These are phyloP conservation scores for Eonycteris spelaea DNA, from an alignment of 2,113 vertebrate genomes.

Conservation along the genomic window DNA sequence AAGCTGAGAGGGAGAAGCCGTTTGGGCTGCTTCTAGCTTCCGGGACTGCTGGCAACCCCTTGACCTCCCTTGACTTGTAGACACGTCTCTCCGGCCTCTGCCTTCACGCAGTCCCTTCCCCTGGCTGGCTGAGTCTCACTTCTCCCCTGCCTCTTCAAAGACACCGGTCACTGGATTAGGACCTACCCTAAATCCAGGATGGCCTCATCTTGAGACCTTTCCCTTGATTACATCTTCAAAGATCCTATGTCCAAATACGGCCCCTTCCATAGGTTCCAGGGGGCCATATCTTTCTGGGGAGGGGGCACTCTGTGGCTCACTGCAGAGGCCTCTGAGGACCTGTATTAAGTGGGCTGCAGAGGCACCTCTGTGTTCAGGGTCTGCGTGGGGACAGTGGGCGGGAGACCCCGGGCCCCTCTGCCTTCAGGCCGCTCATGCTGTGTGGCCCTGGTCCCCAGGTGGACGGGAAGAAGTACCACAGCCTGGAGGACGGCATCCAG, in stretches of 20 bases:
- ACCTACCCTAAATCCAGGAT: no score
- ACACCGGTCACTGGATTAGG: neutral
- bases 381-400: fast-evolving
- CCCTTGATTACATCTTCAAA: neutral
- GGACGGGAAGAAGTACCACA: slow-evolving; percentile 86
- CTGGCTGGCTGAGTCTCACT: fast-evolving
- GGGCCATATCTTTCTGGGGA: fast-evolving
- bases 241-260: neutral
- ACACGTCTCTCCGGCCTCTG: fast-evolving
- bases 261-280: neutral
- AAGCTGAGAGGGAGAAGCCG: neutral
- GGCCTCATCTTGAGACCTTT: neutral
- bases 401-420: neutral
- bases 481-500: slow-evolving; percentile 91
- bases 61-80: fast-evolving
- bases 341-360: neutral
- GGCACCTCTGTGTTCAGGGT: neutral
- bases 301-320: no score
- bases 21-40: neutral
- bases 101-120: neutral
- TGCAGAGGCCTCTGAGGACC: neutral
- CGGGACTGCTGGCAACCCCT: neutral
- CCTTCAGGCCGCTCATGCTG: neutral
- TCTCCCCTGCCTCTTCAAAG: neutral
- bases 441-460: slow-evolving; percentile 81